These are phyloP conservation scores for Agrochola macilenta DNA, from an alignment of 2,888 invertebrate species.

Conservation along the genomic window DNA sequence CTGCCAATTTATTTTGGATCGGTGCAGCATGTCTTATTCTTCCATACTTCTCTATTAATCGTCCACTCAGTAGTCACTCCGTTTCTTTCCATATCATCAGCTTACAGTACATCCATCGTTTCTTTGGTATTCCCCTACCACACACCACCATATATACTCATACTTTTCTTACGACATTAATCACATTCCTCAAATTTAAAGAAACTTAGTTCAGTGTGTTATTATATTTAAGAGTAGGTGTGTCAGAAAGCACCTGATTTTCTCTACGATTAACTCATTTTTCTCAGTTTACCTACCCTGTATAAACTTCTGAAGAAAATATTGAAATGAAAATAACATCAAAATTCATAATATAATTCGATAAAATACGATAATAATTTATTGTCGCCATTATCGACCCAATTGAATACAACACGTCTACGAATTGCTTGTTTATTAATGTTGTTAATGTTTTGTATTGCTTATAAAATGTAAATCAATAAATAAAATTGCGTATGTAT, in stretches of 20 bases:
- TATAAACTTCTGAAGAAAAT: background rate
- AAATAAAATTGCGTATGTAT: conserved; percentile 25
- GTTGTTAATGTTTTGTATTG: conserved; percentile 13
- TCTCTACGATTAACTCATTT: background rate
- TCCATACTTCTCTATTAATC: background rate
- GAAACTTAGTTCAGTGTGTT: background rate
- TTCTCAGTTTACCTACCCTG: no score
- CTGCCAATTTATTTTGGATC: background rate
- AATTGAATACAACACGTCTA: conserved; percentile 11
- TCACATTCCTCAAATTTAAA: background rate
- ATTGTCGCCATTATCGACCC: background rate
- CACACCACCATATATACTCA: background rate
- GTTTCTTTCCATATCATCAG: background rate
- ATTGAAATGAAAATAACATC: background rate
- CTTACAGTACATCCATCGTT: no score
- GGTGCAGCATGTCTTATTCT: background rate
- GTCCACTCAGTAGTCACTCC: background rate
- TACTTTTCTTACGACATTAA: background rate
- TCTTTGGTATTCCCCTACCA: no score
- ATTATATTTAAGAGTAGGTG: background rate
- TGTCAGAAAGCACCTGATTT: background rate
- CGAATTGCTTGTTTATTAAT: conserved; percentile 1
- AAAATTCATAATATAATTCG: background rate
- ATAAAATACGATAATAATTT: background rate
- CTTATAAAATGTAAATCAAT: conserved; percentile 31